These are phyloP conservation scores for Amphiduros pacificus DNA, from an alignment of 2,888 invertebrate genomes.

Conservation along the genomic window DNA sequence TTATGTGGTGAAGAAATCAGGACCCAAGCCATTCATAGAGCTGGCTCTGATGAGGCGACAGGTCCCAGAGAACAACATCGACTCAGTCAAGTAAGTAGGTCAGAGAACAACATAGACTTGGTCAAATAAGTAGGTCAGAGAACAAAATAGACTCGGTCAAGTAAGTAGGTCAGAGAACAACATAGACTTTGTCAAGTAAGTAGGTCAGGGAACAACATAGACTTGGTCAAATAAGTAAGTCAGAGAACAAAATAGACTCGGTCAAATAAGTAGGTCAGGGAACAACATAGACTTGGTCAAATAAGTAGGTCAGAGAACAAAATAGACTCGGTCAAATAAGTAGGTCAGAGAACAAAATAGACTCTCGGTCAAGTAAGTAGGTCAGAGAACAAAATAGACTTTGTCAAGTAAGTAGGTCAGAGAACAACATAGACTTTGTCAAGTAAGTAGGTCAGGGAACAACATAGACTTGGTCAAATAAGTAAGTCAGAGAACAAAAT, in stretches of 20 bases:
- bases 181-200: neutral
- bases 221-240: slow-evolving; percentile 54
- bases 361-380: slow-evolving; percentile 56
- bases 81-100: slow-evolving; percentile 54
- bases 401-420: too few relatives aligned
- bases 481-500: slow-evolving; percentile 53
- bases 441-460: slow-evolving; percentile 45
- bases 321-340: neutral
- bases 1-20: slow-evolving; percentile 61
- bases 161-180: slow-evolving; percentile 35
- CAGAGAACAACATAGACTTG: neutral
- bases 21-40: slow-evolving; percentile 68
- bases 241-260: neutral
- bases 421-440: slow-evolving; percentile 53
- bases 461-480: neutral
- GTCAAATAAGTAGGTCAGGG: too few relatives aligned
- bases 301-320: slow-evolving; percentile 35
- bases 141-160: slow-evolving; percentile 56
- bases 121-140: too few relatives aligned
- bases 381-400: neutral
- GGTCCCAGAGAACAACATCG: slow-evolving; percentile 53
- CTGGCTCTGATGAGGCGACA: slow-evolving; percentile 52
- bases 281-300: slow-evolving; percentile 56
- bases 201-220: slow-evolving; percentile 52
- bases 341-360: slow-evolving; percentile 52